phyloP scores from a whole-genome alignment of 2,113 vertebrate genomes.

The Podocnemis expansa region DNA sequence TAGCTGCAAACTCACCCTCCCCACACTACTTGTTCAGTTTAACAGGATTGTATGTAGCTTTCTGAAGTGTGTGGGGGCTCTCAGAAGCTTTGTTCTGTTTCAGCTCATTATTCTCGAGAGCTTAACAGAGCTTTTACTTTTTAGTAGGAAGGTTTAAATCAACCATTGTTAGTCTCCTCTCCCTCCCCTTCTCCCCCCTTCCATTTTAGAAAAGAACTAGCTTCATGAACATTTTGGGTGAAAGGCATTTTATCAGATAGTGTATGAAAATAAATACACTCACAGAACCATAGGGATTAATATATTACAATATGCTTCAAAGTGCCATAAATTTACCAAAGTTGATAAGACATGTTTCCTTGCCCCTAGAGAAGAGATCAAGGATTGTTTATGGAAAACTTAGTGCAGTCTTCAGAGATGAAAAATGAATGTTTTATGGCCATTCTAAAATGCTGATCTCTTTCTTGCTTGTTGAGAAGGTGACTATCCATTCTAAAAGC shows the following conservation, averaged over 20 bases:
- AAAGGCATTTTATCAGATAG: not conserved
- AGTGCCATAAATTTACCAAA: not conserved
- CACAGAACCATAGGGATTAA: not conserved
- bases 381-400: not conserved
- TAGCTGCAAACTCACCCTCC: not conserved
- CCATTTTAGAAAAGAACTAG: not conserved
- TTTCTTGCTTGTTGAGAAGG: not conserved
- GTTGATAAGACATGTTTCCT: not conserved
- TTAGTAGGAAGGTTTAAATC: not conserved
- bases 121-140: not conserved
- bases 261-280: fast-evolving
- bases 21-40: not conserved
- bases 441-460: not conserved
- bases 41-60: not conserved
- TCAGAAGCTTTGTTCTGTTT: not conserved
- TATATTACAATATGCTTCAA: fast-evolving
- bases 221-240: fast-evolving
- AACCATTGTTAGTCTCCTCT: too few species aligned
- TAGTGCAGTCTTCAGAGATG: not conserved
- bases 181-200: not conserved
- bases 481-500: not conserved
- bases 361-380: not conserved
- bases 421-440: not conserved
- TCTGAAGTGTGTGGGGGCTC: not conserved
- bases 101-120: not conserved